Conservation (phyloP, 2,888 invertebrate species). For the Diarsia dahlii region DNA sequence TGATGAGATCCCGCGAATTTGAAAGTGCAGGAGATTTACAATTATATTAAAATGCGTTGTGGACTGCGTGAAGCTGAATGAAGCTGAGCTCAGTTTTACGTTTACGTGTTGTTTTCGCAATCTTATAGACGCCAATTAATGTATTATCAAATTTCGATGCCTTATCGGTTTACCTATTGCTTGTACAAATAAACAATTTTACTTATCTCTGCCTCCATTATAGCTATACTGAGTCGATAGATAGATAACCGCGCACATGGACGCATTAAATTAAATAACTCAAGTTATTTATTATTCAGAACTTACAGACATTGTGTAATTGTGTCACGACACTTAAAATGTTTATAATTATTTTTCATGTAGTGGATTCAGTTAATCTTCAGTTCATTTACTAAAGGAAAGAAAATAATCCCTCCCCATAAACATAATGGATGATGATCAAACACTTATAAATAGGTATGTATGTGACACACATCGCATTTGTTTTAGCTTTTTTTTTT, state of each 20-base stretch:
- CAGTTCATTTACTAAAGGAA: not conserved
- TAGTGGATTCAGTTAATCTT: not conserved
- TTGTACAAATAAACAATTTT: constrained; percentile 62
- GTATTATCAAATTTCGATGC: constrained; percentile 43
- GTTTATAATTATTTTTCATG: not conserved
- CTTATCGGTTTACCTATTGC: constrained; percentile 57
- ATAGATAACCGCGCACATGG: constrained; percentile 65
- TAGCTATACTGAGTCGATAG: constrained; percentile 54
- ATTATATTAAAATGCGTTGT: not conserved
- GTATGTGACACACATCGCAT: not conserved
- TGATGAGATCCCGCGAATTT: not conserved
- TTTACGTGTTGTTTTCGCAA: not conserved
- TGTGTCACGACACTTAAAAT: constrained; percentile 22
- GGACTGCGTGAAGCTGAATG: no score
- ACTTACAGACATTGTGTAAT: constrained; percentile 18
- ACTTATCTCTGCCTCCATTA: constrained; percentile 63
- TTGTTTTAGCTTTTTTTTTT: no score
- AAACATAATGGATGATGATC: constrained; percentile 51
- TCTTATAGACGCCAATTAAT: constrained; percentile 14
- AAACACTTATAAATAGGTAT: constrained; percentile 54
- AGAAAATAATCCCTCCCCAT: not conserved
- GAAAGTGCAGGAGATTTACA: not conserved
- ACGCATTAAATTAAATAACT: constrained; percentile 34
- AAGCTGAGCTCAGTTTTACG: not conserved
- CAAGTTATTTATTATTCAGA: constrained; percentile 31